These are phyloP conservation scores for Anolis sagrei DNA, from an alignment of 2,113 vertebrate genomes.

Conservation along the genomic window DNA sequence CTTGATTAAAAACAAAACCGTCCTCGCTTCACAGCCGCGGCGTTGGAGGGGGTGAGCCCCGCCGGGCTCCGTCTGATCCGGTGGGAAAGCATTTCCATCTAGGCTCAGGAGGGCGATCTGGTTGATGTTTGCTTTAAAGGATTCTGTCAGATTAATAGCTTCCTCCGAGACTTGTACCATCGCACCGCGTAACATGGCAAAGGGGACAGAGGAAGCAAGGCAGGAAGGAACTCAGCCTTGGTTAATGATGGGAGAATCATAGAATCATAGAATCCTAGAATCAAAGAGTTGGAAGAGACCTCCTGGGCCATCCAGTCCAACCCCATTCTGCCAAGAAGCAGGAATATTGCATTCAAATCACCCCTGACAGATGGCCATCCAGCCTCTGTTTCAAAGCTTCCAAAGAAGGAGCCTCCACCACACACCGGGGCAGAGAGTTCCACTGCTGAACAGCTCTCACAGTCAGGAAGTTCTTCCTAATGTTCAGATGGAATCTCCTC, in stretches of 20 bases:
- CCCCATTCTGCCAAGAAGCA: too few relatives aligned
- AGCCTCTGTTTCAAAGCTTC: too few relatives aligned
- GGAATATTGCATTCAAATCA: too few relatives aligned
- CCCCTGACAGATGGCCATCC: too few relatives aligned
- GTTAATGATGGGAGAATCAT: neutral
- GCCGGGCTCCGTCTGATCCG: constrained; percentile 52
- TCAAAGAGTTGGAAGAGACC: too few relatives aligned
- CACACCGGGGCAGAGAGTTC: too few relatives aligned
- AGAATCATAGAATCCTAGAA: too few relatives aligned
- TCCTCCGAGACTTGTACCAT: constrained; percentile 53
- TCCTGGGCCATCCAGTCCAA: too few relatives aligned
- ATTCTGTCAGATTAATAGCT: constrained; percentile 61
- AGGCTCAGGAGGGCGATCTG: constrained; percentile 55
- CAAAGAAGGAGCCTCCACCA: too few relatives aligned
- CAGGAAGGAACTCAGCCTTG: neutral
- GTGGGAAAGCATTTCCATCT: constrained; percentile 71
- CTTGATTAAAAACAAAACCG: constrained; percentile 72
- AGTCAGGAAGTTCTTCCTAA: too few relatives aligned
- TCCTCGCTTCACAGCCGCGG: constrained; percentile 66
- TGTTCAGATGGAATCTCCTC: too few relatives aligned
- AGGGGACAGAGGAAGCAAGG: constrained; percentile 13
- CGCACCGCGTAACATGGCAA: constrained; percentile 14
- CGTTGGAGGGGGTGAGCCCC: constrained; percentile 66
- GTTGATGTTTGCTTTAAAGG: constrained; percentile 63
- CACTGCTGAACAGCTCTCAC: too few relatives aligned